Percentiles rank a stretch among this genome's conserved stretches.
These are phyloP conservation scores for Sinopyrophorus schimmeli DNA, from an alignment of 2,888 invertebrate species.

Conservation along the genomic window DNA sequence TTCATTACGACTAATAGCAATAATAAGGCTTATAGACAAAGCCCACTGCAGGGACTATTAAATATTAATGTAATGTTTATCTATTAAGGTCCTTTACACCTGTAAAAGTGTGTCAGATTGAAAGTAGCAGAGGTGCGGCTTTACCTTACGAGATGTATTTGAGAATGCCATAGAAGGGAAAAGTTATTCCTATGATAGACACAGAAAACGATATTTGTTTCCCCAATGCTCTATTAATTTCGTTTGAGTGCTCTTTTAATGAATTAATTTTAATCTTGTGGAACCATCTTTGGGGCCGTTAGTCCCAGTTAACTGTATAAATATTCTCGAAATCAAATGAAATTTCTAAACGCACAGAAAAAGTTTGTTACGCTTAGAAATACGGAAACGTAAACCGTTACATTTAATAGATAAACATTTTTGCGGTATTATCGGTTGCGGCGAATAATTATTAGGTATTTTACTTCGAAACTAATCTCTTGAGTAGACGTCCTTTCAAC, in stretches of 20 bases:
- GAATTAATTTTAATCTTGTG: too few relatives aligned
- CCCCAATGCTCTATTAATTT: too few relatives aligned
- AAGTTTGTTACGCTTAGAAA: background rate
- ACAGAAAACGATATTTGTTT: too few relatives aligned
- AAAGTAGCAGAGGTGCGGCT: slow-evolving; percentile 31
- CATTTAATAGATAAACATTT: too few relatives aligned
- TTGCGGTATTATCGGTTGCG: too few relatives aligned
- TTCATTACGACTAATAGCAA: too few relatives aligned
- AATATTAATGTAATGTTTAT: slow-evolving; percentile 13
- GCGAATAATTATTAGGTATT: too few relatives aligned
- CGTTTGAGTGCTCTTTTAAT: too few relatives aligned
- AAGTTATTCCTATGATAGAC: slow-evolving; percentile 53
- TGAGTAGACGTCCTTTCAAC: too few relatives aligned
- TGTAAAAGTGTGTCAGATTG: slow-evolving; percentile 33
- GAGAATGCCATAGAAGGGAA: slow-evolving; percentile 57
- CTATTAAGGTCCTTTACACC: slow-evolving; percentile 25
- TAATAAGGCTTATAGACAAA: too few relatives aligned
- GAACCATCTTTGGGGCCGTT: background rate
- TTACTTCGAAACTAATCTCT: too few relatives aligned
- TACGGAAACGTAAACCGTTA: slow-evolving; percentile 1
- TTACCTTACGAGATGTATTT: slow-evolving; percentile 8
- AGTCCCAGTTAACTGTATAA: background rate
- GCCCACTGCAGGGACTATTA: too few relatives aligned
- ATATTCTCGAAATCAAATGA: background rate
- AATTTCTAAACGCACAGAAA: background rate